Conservation (phyloP, 2,888 invertebrate species). For the Strigamia maritima region DNA sequence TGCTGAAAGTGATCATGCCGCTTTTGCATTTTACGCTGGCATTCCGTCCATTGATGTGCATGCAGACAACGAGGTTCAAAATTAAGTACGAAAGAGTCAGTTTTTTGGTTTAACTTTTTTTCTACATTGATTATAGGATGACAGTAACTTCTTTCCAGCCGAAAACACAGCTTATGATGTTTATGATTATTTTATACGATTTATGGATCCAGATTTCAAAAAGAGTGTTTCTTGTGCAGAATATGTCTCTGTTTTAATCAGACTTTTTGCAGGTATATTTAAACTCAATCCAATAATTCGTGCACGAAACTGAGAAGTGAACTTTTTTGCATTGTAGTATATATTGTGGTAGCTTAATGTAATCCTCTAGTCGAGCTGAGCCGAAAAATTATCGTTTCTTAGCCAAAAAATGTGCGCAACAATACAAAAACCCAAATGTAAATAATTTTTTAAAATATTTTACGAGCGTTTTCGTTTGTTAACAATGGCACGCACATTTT, state of each 20-base stretch:
- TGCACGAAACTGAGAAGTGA: too few relatives aligned
- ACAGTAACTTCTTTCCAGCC: background rate
- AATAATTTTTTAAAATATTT: too few relatives aligned
- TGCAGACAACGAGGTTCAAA: background rate
- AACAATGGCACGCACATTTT: too few relatives aligned
- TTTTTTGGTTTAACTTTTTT: background rate
- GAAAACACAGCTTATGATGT: conserved; percentile 7
- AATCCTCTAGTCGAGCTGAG: too few relatives aligned
- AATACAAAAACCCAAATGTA: too few relatives aligned
- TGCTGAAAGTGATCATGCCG: conserved; percentile 50
- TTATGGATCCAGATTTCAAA: background rate
- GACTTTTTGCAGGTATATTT: background rate
- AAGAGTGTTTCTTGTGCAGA: conserved; percentile 20
- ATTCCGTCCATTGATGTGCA: conserved; percentile 50
- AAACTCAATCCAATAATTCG: background rate
- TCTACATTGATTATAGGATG: background rate
- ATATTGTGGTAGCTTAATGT: too few relatives aligned
- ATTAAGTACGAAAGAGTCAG: background rate
- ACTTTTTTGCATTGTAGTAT: too few relatives aligned
- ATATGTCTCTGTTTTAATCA: background rate
- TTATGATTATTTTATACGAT: background rate
- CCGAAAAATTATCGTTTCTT: too few relatives aligned
- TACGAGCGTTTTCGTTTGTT: too few relatives aligned
- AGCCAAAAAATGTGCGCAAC: too few relatives aligned
- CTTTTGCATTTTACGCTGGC: conserved; percentile 51